phyloP scores from a whole-genome alignment of 1,140 invertebrate species.

The Tetramorium simillimum region DNA sequence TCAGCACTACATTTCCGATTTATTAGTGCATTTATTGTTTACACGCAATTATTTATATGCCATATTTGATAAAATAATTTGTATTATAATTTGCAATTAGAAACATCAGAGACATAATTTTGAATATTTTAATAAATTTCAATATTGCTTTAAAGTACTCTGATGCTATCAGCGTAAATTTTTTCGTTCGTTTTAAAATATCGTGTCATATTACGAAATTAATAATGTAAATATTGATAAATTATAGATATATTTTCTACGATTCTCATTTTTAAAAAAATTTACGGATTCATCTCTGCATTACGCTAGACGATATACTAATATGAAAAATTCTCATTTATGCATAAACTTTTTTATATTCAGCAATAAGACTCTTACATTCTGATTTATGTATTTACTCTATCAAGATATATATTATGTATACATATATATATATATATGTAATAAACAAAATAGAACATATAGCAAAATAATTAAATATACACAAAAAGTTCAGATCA shows the following conservation, averaged over 20 bases:
- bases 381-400: too few relatives aligned
- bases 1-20: neutral
- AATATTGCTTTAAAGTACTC: neutral
- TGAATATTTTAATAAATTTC: neutral
- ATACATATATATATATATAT: too few relatives aligned
- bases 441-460: neutral
- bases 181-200: neutral
- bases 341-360: neutral
- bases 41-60: neutral
- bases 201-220: neutral
- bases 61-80: neutral
- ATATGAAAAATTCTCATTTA: neutral
- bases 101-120: neutral
- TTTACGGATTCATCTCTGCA: neutral
- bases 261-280: neutral
- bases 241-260: neutral
- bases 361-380: too few relatives aligned
- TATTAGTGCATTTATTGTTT: neutral
- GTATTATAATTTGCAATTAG: neutral
- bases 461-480: neutral
- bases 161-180: neutral
- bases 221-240: neutral
- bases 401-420: too few relatives aligned
- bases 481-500: neutral
- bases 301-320: neutral